Percentiles rank a stretch among this genome's conserved stretches.
These are phyloP conservation scores for Iguana delicatissima DNA, from an alignment of 2,797 vertebrate genomes.

Conservation along the genomic window DNA sequence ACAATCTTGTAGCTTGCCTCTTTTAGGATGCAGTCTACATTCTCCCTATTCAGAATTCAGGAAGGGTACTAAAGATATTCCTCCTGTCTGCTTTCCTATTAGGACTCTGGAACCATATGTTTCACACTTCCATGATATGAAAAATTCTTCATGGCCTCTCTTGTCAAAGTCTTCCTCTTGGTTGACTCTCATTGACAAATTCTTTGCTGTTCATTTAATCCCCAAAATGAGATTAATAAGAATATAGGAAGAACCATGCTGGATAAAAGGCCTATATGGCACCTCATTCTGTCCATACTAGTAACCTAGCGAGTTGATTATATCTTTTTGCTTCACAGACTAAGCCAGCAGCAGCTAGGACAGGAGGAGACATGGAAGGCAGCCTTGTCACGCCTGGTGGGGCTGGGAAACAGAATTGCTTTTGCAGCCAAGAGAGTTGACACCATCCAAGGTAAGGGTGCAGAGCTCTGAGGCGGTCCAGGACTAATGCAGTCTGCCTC, in stretches of 20 bases:
- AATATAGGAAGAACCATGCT: neutral
- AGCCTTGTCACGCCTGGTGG: constrained; percentile 74
- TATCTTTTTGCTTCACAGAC: constrained; percentile 68
- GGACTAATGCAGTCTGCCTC: neutral
- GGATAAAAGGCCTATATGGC: neutral
- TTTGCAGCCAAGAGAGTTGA: constrained; percentile 85
- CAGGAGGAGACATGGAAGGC: constrained; percentile 76
- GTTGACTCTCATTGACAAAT: neutral
- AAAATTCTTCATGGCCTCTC: neutral
- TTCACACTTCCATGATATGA: neutral
- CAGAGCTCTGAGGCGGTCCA: neutral
- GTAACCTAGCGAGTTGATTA: neutral
- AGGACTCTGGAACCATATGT: neutral
- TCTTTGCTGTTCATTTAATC: neutral
- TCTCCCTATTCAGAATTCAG: neutral
- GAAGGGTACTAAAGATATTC: too few relatives aligned
- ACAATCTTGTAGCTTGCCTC: neutral
- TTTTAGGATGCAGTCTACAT: neutral
- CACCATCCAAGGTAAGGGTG: constrained; percentile 82
- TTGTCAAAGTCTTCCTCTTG: neutral
- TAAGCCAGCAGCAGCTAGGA: constrained; percentile 72
- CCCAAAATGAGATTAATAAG: neutral
- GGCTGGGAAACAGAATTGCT: constrained; percentile 81
- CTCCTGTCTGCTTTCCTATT: too few relatives aligned
- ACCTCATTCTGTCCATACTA: neutral